Conservation (phyloP, 2,113 vertebrate species). For the Eurystomus gularis region DNA sequence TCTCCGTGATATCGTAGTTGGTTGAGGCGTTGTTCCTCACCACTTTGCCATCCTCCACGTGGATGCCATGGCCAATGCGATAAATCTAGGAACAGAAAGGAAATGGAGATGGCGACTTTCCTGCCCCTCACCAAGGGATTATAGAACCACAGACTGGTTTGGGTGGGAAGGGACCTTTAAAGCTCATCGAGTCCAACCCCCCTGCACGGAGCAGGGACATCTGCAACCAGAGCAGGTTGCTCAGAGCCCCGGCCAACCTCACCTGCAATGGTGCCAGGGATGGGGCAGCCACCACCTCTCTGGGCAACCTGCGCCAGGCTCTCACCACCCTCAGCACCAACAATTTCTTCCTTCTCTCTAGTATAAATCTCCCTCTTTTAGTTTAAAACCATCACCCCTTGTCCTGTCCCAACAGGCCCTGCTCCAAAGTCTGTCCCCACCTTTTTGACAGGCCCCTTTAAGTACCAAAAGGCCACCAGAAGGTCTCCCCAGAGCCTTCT, state of each 20-base stretch:
- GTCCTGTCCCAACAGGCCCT: not conserved
- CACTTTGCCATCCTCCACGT: slow-evolving; percentile 76
- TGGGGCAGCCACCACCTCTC: not conserved
- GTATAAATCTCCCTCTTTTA: not conserved
- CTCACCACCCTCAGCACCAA: not conserved
- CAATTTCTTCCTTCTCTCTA: not conserved
- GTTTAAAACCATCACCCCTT: not conserved
- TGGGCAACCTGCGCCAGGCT: not conserved
- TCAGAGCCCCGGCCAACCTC: too few species aligned
- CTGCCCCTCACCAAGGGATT: not conserved
- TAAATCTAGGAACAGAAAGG: slow-evolving; percentile 70
- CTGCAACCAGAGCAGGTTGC: not conserved
- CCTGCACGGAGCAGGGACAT: not conserved
- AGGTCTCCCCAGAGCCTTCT: not conserved
- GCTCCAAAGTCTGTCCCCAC: not conserved
- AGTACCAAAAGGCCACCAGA: not conserved
- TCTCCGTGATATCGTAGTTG: slow-evolving; percentile 76
- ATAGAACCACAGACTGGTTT: not conserved
- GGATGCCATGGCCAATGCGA: slow-evolving; percentile 73
- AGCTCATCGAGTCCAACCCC: not conserved
- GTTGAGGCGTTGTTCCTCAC: slow-evolving; percentile 80
- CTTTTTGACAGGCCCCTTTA: not conserved
- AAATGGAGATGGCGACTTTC: fast-evolving
- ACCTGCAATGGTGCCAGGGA: not conserved
- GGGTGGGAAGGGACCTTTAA: not conserved